These are phyloP conservation scores for Coccyzus lansbergi DNA, from an alignment of 2,797 vertebrate species.

Conservation along the genomic window DNA sequence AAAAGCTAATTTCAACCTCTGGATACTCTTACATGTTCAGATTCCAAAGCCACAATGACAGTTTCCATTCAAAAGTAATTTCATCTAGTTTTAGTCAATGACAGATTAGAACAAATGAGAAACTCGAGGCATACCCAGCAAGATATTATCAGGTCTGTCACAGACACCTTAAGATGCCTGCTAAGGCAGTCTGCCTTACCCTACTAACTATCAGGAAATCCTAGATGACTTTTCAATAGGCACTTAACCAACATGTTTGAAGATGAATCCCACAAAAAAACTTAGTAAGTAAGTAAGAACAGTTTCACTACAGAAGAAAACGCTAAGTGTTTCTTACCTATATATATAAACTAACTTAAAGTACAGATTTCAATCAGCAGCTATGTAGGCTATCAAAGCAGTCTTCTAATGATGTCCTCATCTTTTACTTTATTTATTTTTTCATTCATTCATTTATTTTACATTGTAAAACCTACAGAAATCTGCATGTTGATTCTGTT, in stretches of 20 bases:
- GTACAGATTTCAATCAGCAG: neutral
- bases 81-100: neutral
- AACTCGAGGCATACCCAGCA: neutral
- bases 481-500: neutral
- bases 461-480: neutral
- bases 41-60: neutral
- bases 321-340: neutral
- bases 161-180: neutral
- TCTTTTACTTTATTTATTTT: neutral
- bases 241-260: neutral
- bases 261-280: neutral
- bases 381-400: neutral
- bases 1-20: neutral
- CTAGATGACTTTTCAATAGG: neutral
- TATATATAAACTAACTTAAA: neutral
- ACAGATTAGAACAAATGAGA: neutral
- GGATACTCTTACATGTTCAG: neutral
- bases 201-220: neutral
- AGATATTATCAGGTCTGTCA: neutral
- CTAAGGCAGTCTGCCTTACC: neutral
- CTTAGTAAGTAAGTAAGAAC: neutral
- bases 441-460: neutral
- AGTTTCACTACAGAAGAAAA: neutral
- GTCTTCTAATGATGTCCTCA: neutral
- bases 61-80: neutral